Evolutionary conservation across 2,888 invertebrate genomes (phyloP).

Genomic region (Blera fallax): DNA sequence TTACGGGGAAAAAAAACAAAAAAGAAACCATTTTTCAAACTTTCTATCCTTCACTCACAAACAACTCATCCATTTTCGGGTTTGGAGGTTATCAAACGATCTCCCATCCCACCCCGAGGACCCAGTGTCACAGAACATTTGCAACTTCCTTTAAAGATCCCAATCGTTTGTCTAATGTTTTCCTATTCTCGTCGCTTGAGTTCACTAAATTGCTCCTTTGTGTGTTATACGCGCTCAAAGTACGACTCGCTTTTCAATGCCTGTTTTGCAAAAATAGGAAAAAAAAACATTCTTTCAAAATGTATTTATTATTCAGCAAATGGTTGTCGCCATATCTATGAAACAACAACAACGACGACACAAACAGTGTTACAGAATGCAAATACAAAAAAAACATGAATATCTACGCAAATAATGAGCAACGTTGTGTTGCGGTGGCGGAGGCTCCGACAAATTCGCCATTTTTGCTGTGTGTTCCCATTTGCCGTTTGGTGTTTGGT

Average conservation of each 20-base stretch:
- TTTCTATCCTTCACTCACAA: no score
- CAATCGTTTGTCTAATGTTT: slow-evolving; percentile 31
- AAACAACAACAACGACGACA: not conserved
- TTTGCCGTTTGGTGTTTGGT: slow-evolving; percentile 14
- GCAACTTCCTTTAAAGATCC: slow-evolving; percentile 19
- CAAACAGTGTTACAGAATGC: slow-evolving; percentile 18
- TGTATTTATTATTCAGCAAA: slow-evolving; percentile 52
- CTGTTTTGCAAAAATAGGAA: not conserved
- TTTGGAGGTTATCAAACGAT: not conserved
- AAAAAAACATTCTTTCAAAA: slow-evolving; percentile 22
- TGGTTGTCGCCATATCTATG: slow-evolving; percentile 17
- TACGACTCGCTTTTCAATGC: slow-evolving; percentile 8
- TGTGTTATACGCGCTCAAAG: not conserved
- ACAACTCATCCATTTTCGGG: not conserved
- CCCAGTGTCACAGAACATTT: slow-evolving; percentile 22
- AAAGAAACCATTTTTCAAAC: no score
- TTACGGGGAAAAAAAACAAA: no score
- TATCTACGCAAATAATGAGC: slow-evolving; percentile 40
- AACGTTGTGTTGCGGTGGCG: slow-evolving; percentile 1
- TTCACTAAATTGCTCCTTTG: slow-evolving; percentile 28
- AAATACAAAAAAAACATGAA: slow-evolving; percentile 34
- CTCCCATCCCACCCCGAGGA: not conserved
- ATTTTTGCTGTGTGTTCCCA: slow-evolving; percentile 23
- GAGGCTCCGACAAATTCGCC: slow-evolving; percentile 22
- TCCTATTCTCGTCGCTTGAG: not conserved